A percentile compares a stretch with the other conserved stretches of the same genome.
phyloP scores from a whole-genome alignment of 1,140 invertebrate species.

The Halotydeus destructor region DNA sequence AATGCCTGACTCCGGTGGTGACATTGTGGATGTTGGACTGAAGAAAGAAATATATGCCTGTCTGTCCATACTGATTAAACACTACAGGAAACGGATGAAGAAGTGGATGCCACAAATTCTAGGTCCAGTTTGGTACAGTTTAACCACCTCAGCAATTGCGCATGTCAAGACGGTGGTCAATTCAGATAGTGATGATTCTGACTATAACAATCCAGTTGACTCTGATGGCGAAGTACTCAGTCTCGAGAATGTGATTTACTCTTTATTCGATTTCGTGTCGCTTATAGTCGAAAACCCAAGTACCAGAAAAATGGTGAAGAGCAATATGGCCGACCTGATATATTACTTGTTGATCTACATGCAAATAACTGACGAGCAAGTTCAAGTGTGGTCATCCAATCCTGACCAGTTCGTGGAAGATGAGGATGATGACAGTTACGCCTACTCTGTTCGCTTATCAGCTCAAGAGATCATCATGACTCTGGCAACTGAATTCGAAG shows the following conservation, averaged over 20 bases:
- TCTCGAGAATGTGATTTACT: slow-evolving; percentile 49
- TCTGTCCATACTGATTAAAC: slow-evolving; percentile 11
- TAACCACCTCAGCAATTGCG: slow-evolving; percentile 42
- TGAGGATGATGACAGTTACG: slow-evolving; percentile 44
- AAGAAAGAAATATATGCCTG: slow-evolving; percentile 43
- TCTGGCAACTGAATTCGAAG: slow-evolving; percentile 6
- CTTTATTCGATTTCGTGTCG: slow-evolving; percentile 51
- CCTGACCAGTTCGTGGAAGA: slow-evolving; percentile 54
- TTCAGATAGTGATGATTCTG: slow-evolving; percentile 28
- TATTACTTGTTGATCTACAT: slow-evolving; percentile 52
- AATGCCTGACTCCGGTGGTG: slow-evolving; percentile 27
- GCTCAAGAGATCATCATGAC: slow-evolving; percentile 41
- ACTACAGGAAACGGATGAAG: slow-evolving; percentile 36
- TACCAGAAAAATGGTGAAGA: slow-evolving; percentile 38
- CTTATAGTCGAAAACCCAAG: slow-evolving; percentile 38
- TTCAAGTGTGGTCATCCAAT: slow-evolving; percentile 41
- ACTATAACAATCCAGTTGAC: slow-evolving; percentile 25
- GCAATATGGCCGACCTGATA: slow-evolving; percentile 42
- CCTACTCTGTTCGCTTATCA: slow-evolving; percentile 49
- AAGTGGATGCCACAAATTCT: slow-evolving; percentile 41
- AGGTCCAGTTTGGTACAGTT: slow-evolving; percentile 43
- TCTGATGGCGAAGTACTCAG: slow-evolving; percentile 40
- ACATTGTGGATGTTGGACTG: slow-evolving; percentile 35
- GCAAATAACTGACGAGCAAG: slow-evolving; percentile 55
- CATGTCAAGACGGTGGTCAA: slow-evolving; percentile 39